Evolutionary conservation across 2,113 vertebrate genomes (phyloP), one percentile per base, ranked within the genome.

Genomic region (Camelus dromedarius): DNA sequence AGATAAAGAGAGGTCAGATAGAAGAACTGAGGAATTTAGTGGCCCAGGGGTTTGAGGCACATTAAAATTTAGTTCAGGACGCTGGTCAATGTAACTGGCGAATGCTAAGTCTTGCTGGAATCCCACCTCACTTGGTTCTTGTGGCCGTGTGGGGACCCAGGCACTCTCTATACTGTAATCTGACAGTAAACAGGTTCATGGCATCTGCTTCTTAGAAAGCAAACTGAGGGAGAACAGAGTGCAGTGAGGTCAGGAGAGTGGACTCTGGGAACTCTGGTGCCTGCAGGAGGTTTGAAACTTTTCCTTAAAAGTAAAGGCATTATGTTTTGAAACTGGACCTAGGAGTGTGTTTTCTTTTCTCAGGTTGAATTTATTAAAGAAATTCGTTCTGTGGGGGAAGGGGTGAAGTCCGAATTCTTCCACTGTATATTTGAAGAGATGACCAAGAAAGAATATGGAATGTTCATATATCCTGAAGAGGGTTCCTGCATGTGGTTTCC

Each of bases 401-500:
- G 98, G 20, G 97, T 99, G 83, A 98, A 67, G 67, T 95, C n/a
- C 0, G 99, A 99, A 88, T 97, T 99, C 95, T 99, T 99, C 96
- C 93, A 98, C n/a, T 86, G 98, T 12, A 18, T 99, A 32, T 99
- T 99, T 97, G 91, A 99, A 16, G 97, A 98, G 77, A 98, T 99
- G 97, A 96, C 97, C 24, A 91, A 87, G n/a, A 98, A 98, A 8
- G 42, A 99, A 9, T 99, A 98, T 81, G 93, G 95, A 30, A 97
- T 99, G 98, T 98, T 99, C 94, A 97, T 98, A 19, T 98, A 98
- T 93, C 98, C 98, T 1, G 98, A 99, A 13, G 77, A 87, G 0
- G 16, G 96, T 46, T 98, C 98, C 69, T 91, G 92, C 73, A 97
- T 98, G 86, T 99, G 99, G 99, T 99, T 99, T 92, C 99, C 99